Percentiles rank a stretch among this genome's conserved stretches.
These are phyloP conservation scores for Tetheella fluctuosa DNA, from an alignment of 2,888 invertebrate genomes.

Conservation along the genomic window DNA sequence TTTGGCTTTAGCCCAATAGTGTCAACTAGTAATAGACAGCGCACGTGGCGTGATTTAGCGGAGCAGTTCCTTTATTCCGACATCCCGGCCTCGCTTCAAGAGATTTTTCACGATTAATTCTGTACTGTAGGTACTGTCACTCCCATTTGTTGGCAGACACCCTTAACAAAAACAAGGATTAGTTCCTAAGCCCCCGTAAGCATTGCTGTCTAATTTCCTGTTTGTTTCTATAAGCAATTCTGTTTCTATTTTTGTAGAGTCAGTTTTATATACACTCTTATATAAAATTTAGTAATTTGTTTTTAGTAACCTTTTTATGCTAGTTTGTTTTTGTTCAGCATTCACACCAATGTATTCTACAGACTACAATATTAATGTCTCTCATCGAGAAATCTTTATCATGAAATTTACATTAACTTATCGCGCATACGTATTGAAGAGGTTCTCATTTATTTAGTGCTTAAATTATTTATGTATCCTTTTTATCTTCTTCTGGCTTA, in stretches of 20 bases:
- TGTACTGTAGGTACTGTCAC: conserved; percentile 75
- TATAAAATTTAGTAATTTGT: no score
- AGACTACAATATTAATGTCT: conserved; percentile 27
- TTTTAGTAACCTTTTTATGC: no score
- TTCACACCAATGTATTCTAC: not conserved
- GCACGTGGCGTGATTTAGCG: conserved; percentile 78
- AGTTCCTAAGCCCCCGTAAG: conserved; percentile 69
- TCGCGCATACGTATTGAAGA: conserved; percentile 43
- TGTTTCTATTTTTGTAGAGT: conserved; percentile 54
- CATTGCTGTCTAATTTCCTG: conserved; percentile 72
- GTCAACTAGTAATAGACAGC: conserved; percentile 79
- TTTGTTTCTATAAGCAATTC: conserved; percentile 63
- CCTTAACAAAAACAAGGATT: conserved; percentile 81
- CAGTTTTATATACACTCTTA: not conserved
- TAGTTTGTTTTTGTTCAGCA: not conserved
- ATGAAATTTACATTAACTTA: conserved; percentile 49
- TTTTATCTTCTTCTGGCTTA: conserved; percentile 73
- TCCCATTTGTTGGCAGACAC: conserved; percentile 78
- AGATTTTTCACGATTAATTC: conserved; percentile 82
- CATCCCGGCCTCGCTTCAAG: conserved; percentile 60
- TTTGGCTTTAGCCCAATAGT: conserved; percentile 73
- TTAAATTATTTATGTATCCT: conserved; percentile 73
- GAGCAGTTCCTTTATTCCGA: conserved; percentile 53
- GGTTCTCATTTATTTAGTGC: conserved; percentile 56
- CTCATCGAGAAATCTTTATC: conserved; percentile 42